Evolutionary conservation across 2,797 vertebrate genomes (phyloP).

Genomic region (Pseudopleuronectes americanus): DNA sequence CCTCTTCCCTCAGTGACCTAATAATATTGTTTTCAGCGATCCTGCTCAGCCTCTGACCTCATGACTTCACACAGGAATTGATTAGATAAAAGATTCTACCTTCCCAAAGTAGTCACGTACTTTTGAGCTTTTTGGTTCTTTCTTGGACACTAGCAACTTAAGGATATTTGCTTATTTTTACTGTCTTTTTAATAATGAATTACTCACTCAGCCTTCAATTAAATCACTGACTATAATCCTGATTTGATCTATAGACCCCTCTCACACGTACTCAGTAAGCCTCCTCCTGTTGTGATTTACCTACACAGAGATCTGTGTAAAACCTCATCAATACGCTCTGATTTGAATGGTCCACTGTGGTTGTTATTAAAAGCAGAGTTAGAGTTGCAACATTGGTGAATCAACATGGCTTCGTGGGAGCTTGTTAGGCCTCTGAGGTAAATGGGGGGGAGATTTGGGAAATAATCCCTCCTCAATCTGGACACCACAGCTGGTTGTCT

Average conservation of each 20-base stretch:
- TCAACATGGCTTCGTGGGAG: slow-evolving; percentile 74
- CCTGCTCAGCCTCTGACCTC: slow-evolving; percentile 75
- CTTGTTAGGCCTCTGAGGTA: slow-evolving; percentile 77
- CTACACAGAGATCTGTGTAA: slow-evolving; percentile 35
- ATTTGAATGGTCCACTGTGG: slow-evolving; percentile 37
- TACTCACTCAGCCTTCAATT: slow-evolving; percentile 5
- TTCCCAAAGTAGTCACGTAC: slow-evolving; percentile 26
- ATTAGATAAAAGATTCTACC: slow-evolving; percentile 57
- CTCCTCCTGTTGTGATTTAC: slow-evolving; percentile 25
- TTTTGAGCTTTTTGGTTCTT: slow-evolving; percentile 35
- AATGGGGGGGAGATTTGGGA: slow-evolving; percentile 77
- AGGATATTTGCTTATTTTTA: slow-evolving; percentile 41
- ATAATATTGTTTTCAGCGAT: slow-evolving; percentile 85
- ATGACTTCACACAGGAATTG: slow-evolving; percentile 67
- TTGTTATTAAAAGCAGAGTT: slow-evolving; percentile 50
- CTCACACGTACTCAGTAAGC: slow-evolving; percentile 13
- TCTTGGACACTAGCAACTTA: slow-evolving; percentile 1
- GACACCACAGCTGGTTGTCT: slow-evolving; percentile 80
- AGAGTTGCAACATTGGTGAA: slow-evolving; percentile 61
- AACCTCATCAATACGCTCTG: slow-evolving; percentile 31
- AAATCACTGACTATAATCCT: slow-evolving; percentile 24
- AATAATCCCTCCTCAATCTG: slow-evolving; percentile 84
- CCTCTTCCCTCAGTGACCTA: slow-evolving; percentile 80
- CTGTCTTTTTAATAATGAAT: slow-evolving; percentile 39
- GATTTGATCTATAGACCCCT: slow-evolving; percentile 5